Conservation (phyloP, 2,888 invertebrate genomes). For the Idaea straminata region DNA sequence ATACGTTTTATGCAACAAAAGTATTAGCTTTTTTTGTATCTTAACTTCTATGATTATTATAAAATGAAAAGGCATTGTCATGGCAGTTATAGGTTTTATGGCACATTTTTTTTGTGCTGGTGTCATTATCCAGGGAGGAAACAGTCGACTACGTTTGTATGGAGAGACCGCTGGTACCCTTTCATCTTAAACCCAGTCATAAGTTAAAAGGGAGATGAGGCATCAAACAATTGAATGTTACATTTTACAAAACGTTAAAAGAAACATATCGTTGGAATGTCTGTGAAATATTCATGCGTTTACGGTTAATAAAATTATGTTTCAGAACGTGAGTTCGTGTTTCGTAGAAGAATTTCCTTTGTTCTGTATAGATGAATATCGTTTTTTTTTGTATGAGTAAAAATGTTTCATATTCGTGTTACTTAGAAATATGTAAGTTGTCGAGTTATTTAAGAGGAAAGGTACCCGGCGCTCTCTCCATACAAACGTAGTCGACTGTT, state of each 20-base stretch:
- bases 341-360: not conserved
- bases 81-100: too few species aligned
- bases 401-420: not conserved
- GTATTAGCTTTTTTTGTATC: too few species aligned
- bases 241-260: conserved; percentile 24
- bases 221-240: conserved; percentile 18
- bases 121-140: too few species aligned
- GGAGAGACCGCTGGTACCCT: not conserved
- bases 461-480: too few species aligned
- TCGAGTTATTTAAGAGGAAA: too few species aligned
- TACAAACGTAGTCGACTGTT: too few species aligned
- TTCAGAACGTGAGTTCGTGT: conserved; percentile 2
- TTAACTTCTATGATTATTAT: too few species aligned
- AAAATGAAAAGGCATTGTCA: too few species aligned
- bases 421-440: not conserved
- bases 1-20: too few species aligned
- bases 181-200: conserved; percentile 8
- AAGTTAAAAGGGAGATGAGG: conserved; percentile 18
- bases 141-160: too few species aligned
- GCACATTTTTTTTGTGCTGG: too few species aligned
- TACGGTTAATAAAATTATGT: conserved; percentile 20
- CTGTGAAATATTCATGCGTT: conserved; percentile 26
- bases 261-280: conserved; percentile 18
- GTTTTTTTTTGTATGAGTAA: not conserved
- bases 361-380: not conserved